Conservation (phyloP, 2,888 invertebrate genomes). For the Melanostoma mellinum region DNA sequence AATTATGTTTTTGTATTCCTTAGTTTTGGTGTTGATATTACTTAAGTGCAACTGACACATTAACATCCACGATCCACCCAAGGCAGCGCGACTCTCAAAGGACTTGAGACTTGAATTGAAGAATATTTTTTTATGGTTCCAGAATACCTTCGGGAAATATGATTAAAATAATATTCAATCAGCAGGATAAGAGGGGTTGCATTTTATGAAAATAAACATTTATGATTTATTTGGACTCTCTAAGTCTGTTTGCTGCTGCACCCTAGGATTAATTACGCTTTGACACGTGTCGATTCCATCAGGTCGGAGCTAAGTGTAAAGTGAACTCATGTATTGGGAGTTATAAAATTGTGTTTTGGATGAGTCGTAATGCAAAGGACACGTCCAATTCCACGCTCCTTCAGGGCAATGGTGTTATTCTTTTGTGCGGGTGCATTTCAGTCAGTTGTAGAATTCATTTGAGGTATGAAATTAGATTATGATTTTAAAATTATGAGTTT, state of each 20-base stretch:
- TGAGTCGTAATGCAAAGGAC: constrained; percentile 58
- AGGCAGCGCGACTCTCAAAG: constrained; percentile 5
- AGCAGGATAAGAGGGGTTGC: constrained; percentile 47
- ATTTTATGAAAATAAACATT: constrained; percentile 67
- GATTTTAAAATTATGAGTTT: background rate
- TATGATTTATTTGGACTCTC: constrained; percentile 32
- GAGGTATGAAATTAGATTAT: constrained; percentile 55
- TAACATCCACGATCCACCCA: constrained; percentile 11
- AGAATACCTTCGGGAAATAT: constrained; percentile 63
- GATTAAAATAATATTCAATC: constrained; percentile 61
- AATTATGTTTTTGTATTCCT: constrained; percentile 34
- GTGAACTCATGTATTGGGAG: constrained; percentile 18
- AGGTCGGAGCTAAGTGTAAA: constrained; percentile 57
- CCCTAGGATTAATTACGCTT: constrained; percentile 63
- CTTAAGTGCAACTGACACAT: constrained; percentile 66
- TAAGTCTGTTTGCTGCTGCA: constrained; percentile 7
- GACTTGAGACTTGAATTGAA: constrained; percentile 19
- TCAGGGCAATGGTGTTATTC: constrained; percentile 20
- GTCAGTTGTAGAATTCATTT: constrained; percentile 12
- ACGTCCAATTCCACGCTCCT: constrained; percentile 65
- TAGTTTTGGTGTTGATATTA: constrained; percentile 43
- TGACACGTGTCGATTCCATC: constrained; percentile 67
- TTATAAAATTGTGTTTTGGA: constrained; percentile 55
- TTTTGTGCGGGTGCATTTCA: constrained; percentile 39
- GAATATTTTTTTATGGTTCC: constrained; percentile 28